Evolutionary conservation across 1,140 invertebrate genomes (phyloP).

Genomic region (Lepeophtheirus salmonis): DNA sequence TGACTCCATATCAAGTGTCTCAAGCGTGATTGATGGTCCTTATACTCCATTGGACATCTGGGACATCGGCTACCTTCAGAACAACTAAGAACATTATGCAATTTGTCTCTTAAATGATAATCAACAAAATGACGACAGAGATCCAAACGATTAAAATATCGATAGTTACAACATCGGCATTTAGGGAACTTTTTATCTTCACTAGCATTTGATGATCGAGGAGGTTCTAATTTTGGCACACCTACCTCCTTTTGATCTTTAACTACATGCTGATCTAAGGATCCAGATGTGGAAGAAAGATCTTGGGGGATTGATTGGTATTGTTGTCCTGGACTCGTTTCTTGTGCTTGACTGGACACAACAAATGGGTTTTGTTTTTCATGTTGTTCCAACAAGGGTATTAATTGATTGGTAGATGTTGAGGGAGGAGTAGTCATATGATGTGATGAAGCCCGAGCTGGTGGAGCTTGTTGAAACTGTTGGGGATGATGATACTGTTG

Average conservation of each 20-base stretch:
- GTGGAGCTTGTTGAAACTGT: neutral
- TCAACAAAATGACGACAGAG: slow-evolving; percentile 16
- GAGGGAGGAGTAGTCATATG: too few relatives aligned
- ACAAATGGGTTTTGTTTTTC: too few relatives aligned
- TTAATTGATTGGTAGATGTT: too few relatives aligned
- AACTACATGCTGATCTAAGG: neutral
- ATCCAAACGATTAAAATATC: slow-evolving; percentile 17
- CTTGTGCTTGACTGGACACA: too few relatives aligned
- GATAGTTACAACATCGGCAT: slow-evolving; percentile 17
- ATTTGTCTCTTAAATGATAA: slow-evolving; percentile 6
- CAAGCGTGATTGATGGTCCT: neutral
- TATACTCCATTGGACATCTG: neutral
- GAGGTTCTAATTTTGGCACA: neutral
- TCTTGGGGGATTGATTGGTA: neutral
- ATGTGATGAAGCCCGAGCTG: neutral
- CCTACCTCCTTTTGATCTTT: neutral
- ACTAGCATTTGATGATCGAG: neutral
- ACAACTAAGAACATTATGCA: neutral
- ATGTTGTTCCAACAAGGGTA: too few relatives aligned
- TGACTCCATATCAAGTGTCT: slow-evolving; percentile 13
- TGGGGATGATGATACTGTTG: neutral
- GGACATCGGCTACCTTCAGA: neutral
- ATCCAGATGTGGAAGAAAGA: neutral
- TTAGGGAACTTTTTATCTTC: slow-evolving; percentile 18
- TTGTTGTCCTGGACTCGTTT: too few relatives aligned